Evolutionary conservation across 2,113 vertebrate genomes (phyloP).

Genomic region (Scophthalmus maximus): DNA sequence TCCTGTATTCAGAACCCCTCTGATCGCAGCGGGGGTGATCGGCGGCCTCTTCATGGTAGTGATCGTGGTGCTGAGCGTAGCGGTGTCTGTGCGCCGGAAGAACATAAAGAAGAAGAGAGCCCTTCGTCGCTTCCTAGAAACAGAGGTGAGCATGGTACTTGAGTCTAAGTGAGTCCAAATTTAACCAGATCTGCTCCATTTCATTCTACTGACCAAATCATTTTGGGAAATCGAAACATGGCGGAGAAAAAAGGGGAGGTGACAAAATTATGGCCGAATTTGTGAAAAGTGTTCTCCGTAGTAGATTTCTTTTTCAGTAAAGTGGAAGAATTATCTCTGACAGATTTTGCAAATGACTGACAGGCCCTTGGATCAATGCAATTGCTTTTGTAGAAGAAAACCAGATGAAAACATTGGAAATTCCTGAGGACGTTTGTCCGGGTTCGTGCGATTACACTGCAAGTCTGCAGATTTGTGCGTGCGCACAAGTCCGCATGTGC

Average conservation of each 20-base stretch:
- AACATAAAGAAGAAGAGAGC: slow-evolving; percentile 99
- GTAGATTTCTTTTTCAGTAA: not conserved
- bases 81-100: slow-evolving; percentile 91
- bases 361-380: not conserved
- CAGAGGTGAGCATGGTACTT: slow-evolving; percentile 86
- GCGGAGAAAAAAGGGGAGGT: not conserved
- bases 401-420: slow-evolving; percentile 14
- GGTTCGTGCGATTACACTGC: not conserved
- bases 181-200: too few relatives aligned
- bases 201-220: not conserved
- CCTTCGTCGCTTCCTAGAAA: slow-evolving; percentile 93
- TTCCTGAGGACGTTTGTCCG: not conserved
- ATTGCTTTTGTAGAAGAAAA: slow-evolving; percentile 5
- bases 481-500: not conserved
- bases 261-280: not conserved
- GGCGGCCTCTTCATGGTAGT: slow-evolving; percentile 95
- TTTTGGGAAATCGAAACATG: not conserved
- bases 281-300: not conserved
- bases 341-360: too few relatives aligned
- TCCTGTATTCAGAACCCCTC: slow-evolving; percentile 87
- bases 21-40: slow-evolving; percentile 96
- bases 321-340: not conserved
- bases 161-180: not conserved
- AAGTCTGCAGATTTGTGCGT: not conserved
- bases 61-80: slow-evolving; percentile 91